Evolutionary conservation across 2,888 invertebrate genomes (phyloP), one percentile per base, ranked within the genome.

Genomic region (Erpobdella octoculata): DNA sequence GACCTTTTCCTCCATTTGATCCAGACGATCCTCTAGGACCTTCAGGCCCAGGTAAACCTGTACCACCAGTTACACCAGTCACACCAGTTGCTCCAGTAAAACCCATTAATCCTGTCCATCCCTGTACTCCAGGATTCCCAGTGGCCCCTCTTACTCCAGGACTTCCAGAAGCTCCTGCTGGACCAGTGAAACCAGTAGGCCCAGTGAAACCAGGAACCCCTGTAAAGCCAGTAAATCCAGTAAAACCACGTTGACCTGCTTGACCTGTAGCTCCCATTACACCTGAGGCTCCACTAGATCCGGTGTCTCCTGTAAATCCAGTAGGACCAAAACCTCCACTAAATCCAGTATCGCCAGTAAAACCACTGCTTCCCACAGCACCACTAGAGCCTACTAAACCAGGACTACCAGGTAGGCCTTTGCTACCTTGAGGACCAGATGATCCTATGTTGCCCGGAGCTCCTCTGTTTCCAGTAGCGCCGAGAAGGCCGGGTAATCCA

Each of bases 241-340:
- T 53, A n/a, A 53, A 53, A 12, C 53, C 53, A 53, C 21, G 53
- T 25, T 53, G 1, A 53, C 53, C 53, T 53, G 37, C 64, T 31
- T 38, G 64, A 64, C 75, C 75, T n/a, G 66, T 33, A n/a, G 61
- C 38, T 25, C 75, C 75, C 33, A 74, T 61, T 15, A 71, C 41
- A 59, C 75, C 75, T 33, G 28, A 36, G 9, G 68, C 28, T 21
- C 75, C 75, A 38, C 66, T 21, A 18, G 41, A 37, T n/a, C 67
- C 67, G 41, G 37, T 67, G n/a, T 15, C 2, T 18, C 67, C 67
- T 9, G 67, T 37, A 0, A 46, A 41, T 46, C 67, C 67, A 41
- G 41, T 37, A 25, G 67, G 28, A 5, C 67, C 67, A 25, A 46
- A 25, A 15, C 31, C 46, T 25, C 67, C 67, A 28, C 46, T n/a